These are phyloP conservation scores for Xyliphius kryptos DNA, from an alignment of 2,113 vertebrate species.

Conservation along the genomic window DNA sequence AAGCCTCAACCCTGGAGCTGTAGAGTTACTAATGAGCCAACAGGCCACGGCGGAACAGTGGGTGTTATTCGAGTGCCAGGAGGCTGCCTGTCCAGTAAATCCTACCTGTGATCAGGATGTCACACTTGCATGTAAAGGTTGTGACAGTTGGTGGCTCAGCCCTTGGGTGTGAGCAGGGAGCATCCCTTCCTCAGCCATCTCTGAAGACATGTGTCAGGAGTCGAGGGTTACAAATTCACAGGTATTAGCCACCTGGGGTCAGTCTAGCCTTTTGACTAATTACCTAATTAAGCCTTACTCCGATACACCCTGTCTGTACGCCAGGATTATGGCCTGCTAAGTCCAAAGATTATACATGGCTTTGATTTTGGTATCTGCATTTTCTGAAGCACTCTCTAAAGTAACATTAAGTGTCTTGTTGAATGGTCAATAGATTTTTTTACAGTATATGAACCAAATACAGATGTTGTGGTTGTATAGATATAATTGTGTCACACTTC, in stretches of 20 bases:
- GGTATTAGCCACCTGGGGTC: conserved; percentile 63
- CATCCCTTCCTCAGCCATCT: conserved; percentile 42
- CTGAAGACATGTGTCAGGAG: conserved; percentile 56
- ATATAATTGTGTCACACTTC: too few relatives aligned
- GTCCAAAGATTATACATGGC: too few relatives aligned
- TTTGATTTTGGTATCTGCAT: too few relatives aligned
- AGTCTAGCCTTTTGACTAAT: conserved; percentile 64
- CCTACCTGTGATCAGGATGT: conserved; percentile 46
- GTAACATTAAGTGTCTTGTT: too few relatives aligned
- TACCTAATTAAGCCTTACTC: conserved; percentile 64
- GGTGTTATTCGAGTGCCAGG: conserved; percentile 49
- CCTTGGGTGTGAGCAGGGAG: conserved; percentile 22
- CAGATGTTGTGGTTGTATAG: too few relatives aligned
- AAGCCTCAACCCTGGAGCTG: conserved; percentile 44
- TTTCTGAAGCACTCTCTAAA: too few relatives aligned
- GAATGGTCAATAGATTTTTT: too few relatives aligned
- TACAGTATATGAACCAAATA: too few relatives aligned
- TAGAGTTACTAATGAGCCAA: conserved; percentile 40
- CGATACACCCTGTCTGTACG: conserved; percentile 52
- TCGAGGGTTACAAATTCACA: conserved; percentile 61
- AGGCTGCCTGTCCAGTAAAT: conserved; percentile 32
- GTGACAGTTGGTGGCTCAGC: conserved; percentile 31
- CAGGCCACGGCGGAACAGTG: conserved; percentile 33
- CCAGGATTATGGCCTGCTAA: conserved; percentile 38
- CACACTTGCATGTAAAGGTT: conserved; percentile 41